Evolutionary conservation across 2,888 invertebrate genomes (phyloP).

Genomic region (Branchellion lobata): DNA sequence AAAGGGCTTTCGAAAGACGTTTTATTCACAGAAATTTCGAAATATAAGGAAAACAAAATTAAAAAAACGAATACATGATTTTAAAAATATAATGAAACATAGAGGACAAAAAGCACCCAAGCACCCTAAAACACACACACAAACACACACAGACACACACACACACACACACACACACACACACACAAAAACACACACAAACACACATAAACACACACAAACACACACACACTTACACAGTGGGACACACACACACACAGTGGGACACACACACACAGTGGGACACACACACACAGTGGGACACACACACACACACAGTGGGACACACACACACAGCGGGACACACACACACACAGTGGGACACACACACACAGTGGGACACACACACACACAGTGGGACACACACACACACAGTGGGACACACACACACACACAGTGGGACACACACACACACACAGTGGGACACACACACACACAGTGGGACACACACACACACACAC

Average conservation of each 20-base stretch:
- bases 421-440: not conserved
- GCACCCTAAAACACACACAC: slow-evolving; percentile 11
- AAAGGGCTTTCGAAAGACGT: too few relatives aligned
- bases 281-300: not conserved
- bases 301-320: slow-evolving; percentile 7
- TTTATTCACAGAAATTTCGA: not conserved
- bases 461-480: too few relatives aligned
- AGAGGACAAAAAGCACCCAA: not conserved
- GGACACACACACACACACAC: too few relatives aligned
- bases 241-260: slow-evolving; percentile 2
- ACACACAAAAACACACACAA: slow-evolving; percentile 23
- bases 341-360: slow-evolving; percentile 12
- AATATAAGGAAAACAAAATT: not conserved
- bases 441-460: slow-evolving; percentile 17
- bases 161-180: slow-evolving; percentile 28
- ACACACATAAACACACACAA: slow-evolving; percentile 7
- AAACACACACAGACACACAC: slow-evolving; percentile 17
- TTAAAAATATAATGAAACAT: not conserved
- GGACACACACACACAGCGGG: not conserved
- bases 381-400: slow-evolving; percentile 21
- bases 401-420: not conserved
- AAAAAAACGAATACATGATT: not conserved
- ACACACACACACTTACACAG: not conserved
- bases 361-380: slow-evolving; percentile 10
- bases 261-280: not conserved